Conservation (phyloP, 2,797 vertebrate species). For the Peromyscus nudipes region DNA sequence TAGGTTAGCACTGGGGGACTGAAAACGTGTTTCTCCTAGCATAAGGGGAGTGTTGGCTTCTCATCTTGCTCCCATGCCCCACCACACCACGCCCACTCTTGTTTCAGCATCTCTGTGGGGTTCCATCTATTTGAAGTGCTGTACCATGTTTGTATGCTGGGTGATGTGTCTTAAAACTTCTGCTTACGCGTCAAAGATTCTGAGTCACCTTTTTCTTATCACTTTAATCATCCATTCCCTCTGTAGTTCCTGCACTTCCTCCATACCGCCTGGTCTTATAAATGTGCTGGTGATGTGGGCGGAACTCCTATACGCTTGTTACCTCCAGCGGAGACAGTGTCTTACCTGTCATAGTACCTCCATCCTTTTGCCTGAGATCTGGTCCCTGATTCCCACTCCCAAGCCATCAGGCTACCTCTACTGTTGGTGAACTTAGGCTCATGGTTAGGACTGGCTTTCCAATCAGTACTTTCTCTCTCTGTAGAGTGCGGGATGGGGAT, state of each 20-base stretch:
- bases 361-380: not conserved
- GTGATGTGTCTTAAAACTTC: not conserved
- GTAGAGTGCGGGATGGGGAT: not conserved
- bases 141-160: rapidly evolving
- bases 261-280: not conserved
- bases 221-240: not conserved
- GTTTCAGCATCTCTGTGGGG: not conserved
- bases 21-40: not conserved
- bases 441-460: not conserved
- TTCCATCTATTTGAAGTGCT: not conserved
- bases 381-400: not conserved
- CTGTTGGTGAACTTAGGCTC: too few species aligned
- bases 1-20: not conserved
- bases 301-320: too few species aligned
- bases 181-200: not conserved
- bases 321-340: not conserved
- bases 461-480: not conserved
- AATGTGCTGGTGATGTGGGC: not conserved
- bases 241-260: not conserved
- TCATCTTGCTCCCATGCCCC: rapidly evolving
- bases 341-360: not conserved
- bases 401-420: not conserved
- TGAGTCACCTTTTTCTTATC: not conserved
- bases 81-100: rapidly evolving
- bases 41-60: not conserved